Evolutionary conservation across 1,140 invertebrate species (phyloP), one percentile per base, ranked within the genome.

Genomic region (Battus philenor): DNA sequence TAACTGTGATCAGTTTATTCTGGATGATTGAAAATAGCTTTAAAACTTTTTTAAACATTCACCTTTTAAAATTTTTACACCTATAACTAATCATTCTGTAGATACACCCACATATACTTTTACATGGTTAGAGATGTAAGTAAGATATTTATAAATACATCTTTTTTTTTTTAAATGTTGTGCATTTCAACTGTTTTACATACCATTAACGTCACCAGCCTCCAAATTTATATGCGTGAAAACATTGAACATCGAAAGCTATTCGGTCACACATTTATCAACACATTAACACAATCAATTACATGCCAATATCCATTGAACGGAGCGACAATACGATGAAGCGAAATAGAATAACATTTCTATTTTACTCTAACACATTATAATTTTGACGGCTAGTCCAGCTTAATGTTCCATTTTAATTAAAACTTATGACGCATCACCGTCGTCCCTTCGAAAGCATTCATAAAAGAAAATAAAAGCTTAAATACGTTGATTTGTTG

Each of bases 391-490:
- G 54, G 39, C 54, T 41, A 56, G 59, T 66, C 58, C 41, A 53
- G 44, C 41, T 63, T 64, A 71, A 74, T 65, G 68, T 68, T 62
- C 70, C 64, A 55, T 73, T 71, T 66, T 76, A 80, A 84, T 84
- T 80, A 80, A 81, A 81, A 79, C 52, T 72, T 80, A 73, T 77
- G 77, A 84, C 64, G 61, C 67, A 68, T 70, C 65, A 65, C 48
- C 47, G 34, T 63, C 47, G 51, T 57, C 73, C 65, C 59, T 56
- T 47, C 33, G 33, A 34, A 57, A 48, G 32, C 33, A 45, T 31
- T 39, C 38, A 24, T 29, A 49, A 17, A 59, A 43, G 54, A 61
- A 17, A 59, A 43, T 54, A 61, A 55, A 44, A 36, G 11, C 20
- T 49, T 36, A 64, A 63, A 69, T 63, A 49, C 59, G 59, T 69